Evolutionary conservation across 2,888 invertebrate species (phyloP).

Genomic region (Dolichopus griseipennis): DNA sequence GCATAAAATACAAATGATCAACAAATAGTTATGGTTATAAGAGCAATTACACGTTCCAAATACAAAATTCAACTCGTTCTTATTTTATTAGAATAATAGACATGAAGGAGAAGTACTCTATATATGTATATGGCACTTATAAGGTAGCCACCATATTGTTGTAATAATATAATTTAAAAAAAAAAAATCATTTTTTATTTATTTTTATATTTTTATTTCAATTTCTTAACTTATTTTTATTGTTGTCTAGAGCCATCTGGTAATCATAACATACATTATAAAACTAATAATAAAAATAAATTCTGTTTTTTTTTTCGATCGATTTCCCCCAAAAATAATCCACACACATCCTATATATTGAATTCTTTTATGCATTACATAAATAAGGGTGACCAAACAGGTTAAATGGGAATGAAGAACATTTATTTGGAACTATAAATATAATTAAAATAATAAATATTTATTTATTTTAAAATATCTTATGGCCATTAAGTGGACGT

Average conservation of each 20-base stretch:
- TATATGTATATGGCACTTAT: neutral
- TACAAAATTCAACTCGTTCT: neutral
- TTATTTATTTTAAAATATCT: no score
- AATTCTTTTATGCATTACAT: no score
- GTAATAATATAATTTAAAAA: neutral
- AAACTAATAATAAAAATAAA: neutral
- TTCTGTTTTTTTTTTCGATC: neutral
- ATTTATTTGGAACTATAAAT: no score
- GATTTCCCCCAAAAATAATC: neutral
- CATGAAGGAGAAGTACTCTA: neutral
- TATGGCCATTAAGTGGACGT: no score
- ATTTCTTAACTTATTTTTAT: neutral
- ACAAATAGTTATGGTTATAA: neutral
- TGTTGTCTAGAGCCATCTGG: conserved; percentile 1
- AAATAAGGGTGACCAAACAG: no score
- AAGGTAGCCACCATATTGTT: neutral
- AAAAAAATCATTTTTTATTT: neutral
- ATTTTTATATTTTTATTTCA: no score
- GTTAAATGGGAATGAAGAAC: no score
- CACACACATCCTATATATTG: neutral
- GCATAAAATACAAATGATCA: neutral
- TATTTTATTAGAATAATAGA: neutral
- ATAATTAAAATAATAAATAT: no score
- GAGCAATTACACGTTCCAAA: neutral
- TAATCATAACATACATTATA: neutral